A percentile compares a stretch with the other conserved stretches of the same genome.
Conservation (phyloP, 1,140 invertebrate genomes). For the Eriocheir sinensis region DNA sequence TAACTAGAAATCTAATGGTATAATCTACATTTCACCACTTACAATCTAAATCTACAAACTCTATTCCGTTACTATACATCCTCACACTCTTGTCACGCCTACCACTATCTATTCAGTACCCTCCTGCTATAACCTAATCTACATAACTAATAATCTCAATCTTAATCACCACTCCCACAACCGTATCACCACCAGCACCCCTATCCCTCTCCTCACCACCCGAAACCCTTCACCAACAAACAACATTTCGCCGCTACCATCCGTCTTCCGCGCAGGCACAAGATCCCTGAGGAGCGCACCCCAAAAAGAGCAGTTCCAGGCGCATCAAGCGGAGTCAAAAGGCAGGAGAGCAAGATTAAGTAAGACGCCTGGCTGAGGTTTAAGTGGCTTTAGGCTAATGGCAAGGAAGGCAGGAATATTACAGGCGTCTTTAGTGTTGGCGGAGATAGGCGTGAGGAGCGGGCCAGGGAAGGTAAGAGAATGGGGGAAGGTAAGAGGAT, state of each 20-base stretch:
- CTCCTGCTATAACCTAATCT: too few species aligned
- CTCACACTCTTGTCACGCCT: too few species aligned
- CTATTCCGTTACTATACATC: too few species aligned
- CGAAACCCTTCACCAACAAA: too few species aligned
- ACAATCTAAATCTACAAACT: too few species aligned
- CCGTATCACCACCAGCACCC: not conserved
- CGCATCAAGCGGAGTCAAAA: not conserved
- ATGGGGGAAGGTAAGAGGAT: too few species aligned
- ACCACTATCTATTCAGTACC: too few species aligned
- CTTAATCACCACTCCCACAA: not conserved
- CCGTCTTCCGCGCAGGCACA: not conserved
- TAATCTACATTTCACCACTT: too few species aligned
- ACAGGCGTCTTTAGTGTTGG: not conserved
- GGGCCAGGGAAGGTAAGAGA: not conserved
- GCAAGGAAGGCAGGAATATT: not conserved
- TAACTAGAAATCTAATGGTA: too few species aligned
- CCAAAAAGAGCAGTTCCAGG: not conserved
- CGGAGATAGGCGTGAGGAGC: not conserved
- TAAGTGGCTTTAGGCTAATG: constrained; percentile 24
- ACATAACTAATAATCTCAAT: too few species aligned
- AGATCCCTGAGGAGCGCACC: not conserved
- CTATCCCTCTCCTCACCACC: not conserved
- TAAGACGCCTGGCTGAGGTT: not conserved
- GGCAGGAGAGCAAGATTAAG: not conserved
- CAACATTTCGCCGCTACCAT: too few species aligned